Evolutionary conservation across 2,113 vertebrate species (phyloP).

Genomic region (Caracal caracal): DNA sequence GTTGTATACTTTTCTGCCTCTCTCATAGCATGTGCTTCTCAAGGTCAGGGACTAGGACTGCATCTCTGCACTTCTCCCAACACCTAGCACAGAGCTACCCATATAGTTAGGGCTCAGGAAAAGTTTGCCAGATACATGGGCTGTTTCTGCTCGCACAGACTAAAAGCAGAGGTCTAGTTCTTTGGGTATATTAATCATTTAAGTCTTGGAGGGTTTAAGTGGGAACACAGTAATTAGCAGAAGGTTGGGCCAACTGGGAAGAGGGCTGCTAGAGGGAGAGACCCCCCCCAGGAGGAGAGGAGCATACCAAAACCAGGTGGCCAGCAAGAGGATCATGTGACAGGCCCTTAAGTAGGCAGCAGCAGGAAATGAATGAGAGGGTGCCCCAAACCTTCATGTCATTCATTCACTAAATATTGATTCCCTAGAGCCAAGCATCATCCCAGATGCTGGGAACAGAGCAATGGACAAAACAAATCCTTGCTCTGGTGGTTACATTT

Average conservation of each 20-base stretch:
- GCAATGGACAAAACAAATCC: neutral
- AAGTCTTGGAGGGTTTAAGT: constrained; percentile 22
- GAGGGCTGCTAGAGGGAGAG: neutral
- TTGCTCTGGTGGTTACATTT: neutral
- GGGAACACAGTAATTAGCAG: neutral
- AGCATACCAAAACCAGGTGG: neutral
- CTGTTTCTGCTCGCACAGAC: neutral
- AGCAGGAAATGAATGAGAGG: neutral
- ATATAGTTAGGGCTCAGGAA: neutral
- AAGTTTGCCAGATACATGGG: neutral
- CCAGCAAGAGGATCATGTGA: neutral
- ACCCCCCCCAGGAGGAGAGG: neutral
- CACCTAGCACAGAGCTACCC: neutral
- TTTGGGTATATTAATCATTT: neutral
- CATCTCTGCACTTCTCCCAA: neutral
- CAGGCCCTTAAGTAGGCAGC: neutral
- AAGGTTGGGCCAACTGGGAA: neutral
- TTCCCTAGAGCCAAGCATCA: neutral
- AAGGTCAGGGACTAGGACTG: neutral
- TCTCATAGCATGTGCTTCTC: neutral
- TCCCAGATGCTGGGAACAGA: neutral
- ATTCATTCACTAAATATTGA: neutral
- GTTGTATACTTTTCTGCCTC: neutral
- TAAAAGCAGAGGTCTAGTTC: neutral
- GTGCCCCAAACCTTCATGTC: neutral